Percentiles rank a stretch among this genome's conserved stretches.
phyloP scores from a whole-genome alignment of 2,888 invertebrate genomes.

The Dinocampus coccinellae region DNA sequence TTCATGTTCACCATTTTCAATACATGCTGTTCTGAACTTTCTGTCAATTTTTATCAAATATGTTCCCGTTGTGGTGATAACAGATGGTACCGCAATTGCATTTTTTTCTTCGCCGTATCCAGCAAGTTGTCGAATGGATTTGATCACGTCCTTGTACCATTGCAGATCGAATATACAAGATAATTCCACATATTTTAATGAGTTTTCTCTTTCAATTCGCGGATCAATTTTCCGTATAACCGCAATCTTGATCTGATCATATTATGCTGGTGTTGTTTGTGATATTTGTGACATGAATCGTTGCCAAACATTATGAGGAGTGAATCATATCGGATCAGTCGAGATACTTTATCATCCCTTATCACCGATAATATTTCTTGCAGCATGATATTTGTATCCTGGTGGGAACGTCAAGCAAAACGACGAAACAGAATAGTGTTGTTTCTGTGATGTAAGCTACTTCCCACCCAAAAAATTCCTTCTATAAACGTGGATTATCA shows the following conservation, averaged over 20 bases:
- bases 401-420: slow-evolving; percentile 41
- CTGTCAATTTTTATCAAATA: slow-evolving; percentile 20
- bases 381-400: slow-evolving; percentile 27
- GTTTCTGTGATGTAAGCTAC: slow-evolving; percentile 38
- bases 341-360: slow-evolving; percentile 40
- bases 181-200: not conserved
- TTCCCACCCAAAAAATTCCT: slow-evolving; percentile 37
- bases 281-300: slow-evolving; percentile 35
- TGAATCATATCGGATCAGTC: slow-evolving; percentile 39
- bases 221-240: slow-evolving; percentile 24
- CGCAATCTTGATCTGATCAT: slow-evolving; percentile 36
- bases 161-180: slow-evolving; percentile 13
- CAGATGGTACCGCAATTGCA: no score
- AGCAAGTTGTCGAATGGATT: slow-evolving; percentile 11
- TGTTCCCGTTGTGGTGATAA: slow-evolving; percentile 26
- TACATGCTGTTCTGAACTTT: slow-evolving; percentile 12
- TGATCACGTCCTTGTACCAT: slow-evolving; percentile 28
- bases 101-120: no score
- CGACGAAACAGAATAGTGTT: slow-evolving; percentile 39
- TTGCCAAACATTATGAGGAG: slow-evolving; percentile 40
- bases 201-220: not conserved
- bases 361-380: slow-evolving; percentile 42
- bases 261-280: slow-evolving; percentile 30
- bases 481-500: slow-evolving; percentile 43
- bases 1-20: slow-evolving; percentile 16